These are phyloP conservation scores for Cyaniris semiargus DNA, from an alignment of 2,888 invertebrate species.

Conservation along the genomic window DNA sequence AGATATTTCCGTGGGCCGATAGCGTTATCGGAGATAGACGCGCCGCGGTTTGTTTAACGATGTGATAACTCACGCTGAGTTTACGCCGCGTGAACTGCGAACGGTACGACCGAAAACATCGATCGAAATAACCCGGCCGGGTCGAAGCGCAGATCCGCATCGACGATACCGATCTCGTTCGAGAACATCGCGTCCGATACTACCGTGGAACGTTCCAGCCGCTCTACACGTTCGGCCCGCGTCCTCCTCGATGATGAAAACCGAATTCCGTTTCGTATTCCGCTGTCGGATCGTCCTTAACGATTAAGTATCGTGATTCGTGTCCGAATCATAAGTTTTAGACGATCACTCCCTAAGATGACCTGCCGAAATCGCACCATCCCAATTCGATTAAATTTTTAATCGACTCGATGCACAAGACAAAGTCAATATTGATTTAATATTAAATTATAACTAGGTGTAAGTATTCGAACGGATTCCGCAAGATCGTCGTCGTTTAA, in stretches of 20 bases:
- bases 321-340: conserved; percentile 53
- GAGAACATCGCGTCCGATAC: conserved; percentile 37
- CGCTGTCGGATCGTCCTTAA: conserved; percentile 62
- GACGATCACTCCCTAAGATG: conserved; percentile 21
- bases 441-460: conserved; percentile 61
- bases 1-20: conserved; percentile 13
- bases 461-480: conserved; percentile 54
- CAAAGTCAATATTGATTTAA: conserved; percentile 65
- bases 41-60: conserved; percentile 22
- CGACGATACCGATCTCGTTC: conserved; percentile 40
- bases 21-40: conserved; percentile 9
- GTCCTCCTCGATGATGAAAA: neutral
- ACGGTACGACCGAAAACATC: conserved; percentile 35
- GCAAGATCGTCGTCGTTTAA: conserved; percentile 52
- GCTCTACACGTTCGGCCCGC: neutral
- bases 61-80: conserved; percentile 28
- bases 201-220: conserved; percentile 16
- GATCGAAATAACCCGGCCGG: conserved; percentile 37
- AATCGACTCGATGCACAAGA: conserved; percentile 53
- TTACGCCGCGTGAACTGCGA: conserved; percentile 28
- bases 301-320: conserved; percentile 55
- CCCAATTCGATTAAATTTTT: conserved; percentile 22
- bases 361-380: conserved; percentile 33
- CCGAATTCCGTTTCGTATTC: conserved; percentile 40
- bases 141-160: conserved; percentile 35